These are phyloP conservation scores for Mycetomoellerius zeteki DNA, from an alignment of 1,140 invertebrate genomes.

Conservation along the genomic window DNA sequence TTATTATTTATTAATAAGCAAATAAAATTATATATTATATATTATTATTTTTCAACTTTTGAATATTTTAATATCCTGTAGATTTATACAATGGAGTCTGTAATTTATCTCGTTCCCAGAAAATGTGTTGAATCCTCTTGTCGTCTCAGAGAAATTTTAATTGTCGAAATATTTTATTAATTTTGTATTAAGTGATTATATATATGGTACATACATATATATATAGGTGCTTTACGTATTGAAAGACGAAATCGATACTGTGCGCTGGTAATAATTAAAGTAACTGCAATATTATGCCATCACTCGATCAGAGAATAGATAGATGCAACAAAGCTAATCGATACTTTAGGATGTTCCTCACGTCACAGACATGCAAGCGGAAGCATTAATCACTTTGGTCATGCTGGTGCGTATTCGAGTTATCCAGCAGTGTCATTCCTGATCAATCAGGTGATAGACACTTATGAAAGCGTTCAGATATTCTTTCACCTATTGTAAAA, in stretches of 20 bases:
- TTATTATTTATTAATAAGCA: neutral
- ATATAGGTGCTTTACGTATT: conserved; percentile 10
- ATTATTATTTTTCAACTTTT: neutral
- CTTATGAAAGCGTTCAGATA: conserved; percentile 59
- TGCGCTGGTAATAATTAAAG: conserved; percentile 18
- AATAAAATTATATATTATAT: neutral
- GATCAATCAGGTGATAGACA: conserved; percentile 71
- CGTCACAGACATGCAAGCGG: conserved; percentile 72
- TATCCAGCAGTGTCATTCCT: conserved; percentile 69
- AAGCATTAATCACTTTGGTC: conserved; percentile 70
- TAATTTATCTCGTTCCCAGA: neutral
- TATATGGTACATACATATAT: neutral
- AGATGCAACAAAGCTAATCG: conserved; percentile 48
- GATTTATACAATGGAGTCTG: neutral
- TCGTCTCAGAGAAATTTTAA: conserved; percentile 1
- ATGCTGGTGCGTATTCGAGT: conserved; percentile 75
- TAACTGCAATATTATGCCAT: conserved; percentile 54
- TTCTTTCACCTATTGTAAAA: conserved; percentile 45
- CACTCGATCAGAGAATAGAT: conserved; percentile 50
- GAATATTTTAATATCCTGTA: neutral
- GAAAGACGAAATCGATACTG: conserved; percentile 45
- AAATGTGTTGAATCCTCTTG: neutral
- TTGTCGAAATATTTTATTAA: neutral
- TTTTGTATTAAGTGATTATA: neutral
- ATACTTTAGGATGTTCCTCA: conserved; percentile 44